Base-by-base conservation (phyloP, 2,797 vertebrate genomes). In the Mallotus villosus region DNA sequence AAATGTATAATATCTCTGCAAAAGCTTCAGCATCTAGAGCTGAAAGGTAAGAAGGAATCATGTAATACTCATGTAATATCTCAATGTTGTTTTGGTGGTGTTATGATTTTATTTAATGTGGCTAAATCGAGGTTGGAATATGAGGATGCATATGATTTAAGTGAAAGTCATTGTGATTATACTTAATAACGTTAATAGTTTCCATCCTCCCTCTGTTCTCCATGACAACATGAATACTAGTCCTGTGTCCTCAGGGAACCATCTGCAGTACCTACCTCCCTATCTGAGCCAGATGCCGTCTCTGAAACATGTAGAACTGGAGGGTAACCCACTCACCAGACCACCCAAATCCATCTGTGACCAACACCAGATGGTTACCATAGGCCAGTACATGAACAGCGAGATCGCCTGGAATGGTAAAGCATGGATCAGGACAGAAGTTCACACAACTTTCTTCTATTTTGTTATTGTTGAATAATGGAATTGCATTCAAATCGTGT, bases 281-380 rank as follows among this genome's bases (percentile, higher is more conserved):
- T 11, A 37, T 11, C 16, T 61, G 58, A 21, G 32, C 60, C 58
- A 70, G 68, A 24, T 70, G 34, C 24, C 60, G 17, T 70, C 37
- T 61, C 37, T 70, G 68, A 70, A 61, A 58, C 34, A 60, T 53
- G 25, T 70, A 17, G 46, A 70, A 34, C 46, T 70, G 68, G 68
- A 70, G 58, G 68, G 68, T 6, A 70, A 70, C 34, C 68, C 68
- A 25, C 68, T 70, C 8, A 41, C 14, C 22, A n/a, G 58, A 24
- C 34, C 37, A 1, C 21, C 58, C 5, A 70, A 70, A 27, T 21
- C 60, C 34, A 49, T 19, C 34, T 61, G 8, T 70, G 68, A 62
- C 5, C 57, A 58, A 70, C 58, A 70, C 32, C 68, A 70, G 34
- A 60, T 60, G 32, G 34, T n/a, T 4, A 58, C 68, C 37, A 22